Evolutionary conservation across 2,888 invertebrate genomes (phyloP), one percentile per base, ranked within the genome.

Genomic region (Mesochorus sp.): DNA sequence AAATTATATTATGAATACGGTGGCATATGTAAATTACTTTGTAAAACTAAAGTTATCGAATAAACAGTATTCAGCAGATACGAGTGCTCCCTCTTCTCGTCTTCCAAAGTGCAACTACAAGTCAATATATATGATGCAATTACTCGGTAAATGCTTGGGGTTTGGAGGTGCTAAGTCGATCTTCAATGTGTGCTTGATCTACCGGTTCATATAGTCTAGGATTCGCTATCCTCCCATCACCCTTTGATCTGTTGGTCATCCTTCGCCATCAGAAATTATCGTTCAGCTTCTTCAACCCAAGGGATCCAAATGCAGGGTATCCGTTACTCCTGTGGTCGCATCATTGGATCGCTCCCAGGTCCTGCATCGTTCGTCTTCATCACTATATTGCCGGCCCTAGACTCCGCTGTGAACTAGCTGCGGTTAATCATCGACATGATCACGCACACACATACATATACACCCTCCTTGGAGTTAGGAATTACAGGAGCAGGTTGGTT

Each of bases 21-120:
- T 19, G 19, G 17, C n/a, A 10, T 12, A 61, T 53, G 31, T 51
- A 66, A 49, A 39, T 71, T 51, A 66, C 51, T 42, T 26, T 70
- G 84, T 85, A 82, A 86, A 87, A 85, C 84, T 83, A 81, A 83
- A 87, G 86, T 86, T 85, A 87, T 82, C 81, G 76, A 83, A 85
- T 87, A 87, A 88, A 88, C 87, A 88, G 87, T 88, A 87, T 87
- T 85, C 87, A 85, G 80, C 80, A 81, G 67, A 53, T 19, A 34
- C 39, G 57, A 37, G 59, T n/a, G 80, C 57, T 76, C 61, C 55
- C 21, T 42, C 61, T 39, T 12, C n/a, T 34, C 37, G n/a, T n/a
- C n/a, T n/a, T n/a, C n/a, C n/a, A n/a, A n/a, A n/a, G n/a, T n/a
- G n/a, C n/a, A n/a, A n/a, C n/a, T n/a, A n/a, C n/a, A n/a, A n/a